Percentiles rank a stretch among this genome's conserved stretches.
phyloP scores from a whole-genome alignment of 2,797 vertebrate genomes.

The Scomberomorus guttatus region DNA sequence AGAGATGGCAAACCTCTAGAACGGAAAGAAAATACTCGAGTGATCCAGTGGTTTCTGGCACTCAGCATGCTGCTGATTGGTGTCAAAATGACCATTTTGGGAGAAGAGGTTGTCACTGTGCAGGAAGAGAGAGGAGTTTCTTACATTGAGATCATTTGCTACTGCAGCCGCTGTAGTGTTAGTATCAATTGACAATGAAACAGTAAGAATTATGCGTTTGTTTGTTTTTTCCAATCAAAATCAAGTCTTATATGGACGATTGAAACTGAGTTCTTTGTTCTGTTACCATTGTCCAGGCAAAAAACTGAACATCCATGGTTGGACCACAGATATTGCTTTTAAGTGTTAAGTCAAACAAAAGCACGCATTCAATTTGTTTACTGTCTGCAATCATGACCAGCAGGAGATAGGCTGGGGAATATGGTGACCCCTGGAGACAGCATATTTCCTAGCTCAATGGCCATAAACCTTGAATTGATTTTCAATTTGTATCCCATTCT shows the following conservation, averaged over 20 bases:
- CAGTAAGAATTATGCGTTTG: not conserved
- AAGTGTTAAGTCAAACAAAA: slow-evolving; percentile 36
- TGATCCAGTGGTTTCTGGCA: slow-evolving; percentile 49
- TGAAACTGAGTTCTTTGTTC: not conserved
- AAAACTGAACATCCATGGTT: slow-evolving; percentile 4
- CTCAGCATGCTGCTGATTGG: slow-evolving; percentile 33
- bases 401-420: slow-evolving; percentile 21
- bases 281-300: not conserved
- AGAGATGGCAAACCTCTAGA: slow-evolving; percentile 38
- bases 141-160: slow-evolving; percentile 25
- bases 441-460: slow-evolving; percentile 54
- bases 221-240: not conserved
- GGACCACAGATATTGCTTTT: not conserved
- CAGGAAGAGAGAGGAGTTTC: slow-evolving; percentile 16
- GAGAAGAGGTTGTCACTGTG: slow-evolving; percentile 30
- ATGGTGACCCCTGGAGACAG: slow-evolving; percentile 31
- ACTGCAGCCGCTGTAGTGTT: slow-evolving; percentile 6
- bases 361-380: slow-evolving; percentile 21
- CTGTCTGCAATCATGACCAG: slow-evolving; percentile 28
- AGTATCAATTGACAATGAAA: not conserved
- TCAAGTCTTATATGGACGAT: too few relatives aligned
- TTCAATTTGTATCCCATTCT: slow-evolving; percentile 54
- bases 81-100: slow-evolving; percentile 51
- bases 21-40: slow-evolving; percentile 34
- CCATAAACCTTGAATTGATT: slow-evolving; percentile 65